A percentile compares a stretch with the other conserved stretches of the same genome.
Evolutionary conservation across 2,888 invertebrate species (phyloP).

Genomic region (Pherbina coryleti): DNA sequence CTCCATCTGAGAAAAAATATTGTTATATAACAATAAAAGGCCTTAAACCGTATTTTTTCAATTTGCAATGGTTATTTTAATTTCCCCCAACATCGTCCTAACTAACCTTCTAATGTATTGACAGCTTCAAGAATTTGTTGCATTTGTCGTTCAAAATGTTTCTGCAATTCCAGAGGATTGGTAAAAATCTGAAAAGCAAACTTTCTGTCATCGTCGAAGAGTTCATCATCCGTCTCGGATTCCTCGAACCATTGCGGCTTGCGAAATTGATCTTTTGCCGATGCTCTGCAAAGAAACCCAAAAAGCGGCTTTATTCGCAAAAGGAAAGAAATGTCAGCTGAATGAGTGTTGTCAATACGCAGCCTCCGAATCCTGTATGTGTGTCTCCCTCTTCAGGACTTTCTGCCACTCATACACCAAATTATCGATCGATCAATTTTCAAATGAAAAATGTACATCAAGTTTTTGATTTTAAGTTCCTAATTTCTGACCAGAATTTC

Average conservation of each 20-base stretch:
- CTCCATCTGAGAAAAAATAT: constrained; percentile 50
- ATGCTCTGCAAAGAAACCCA: constrained; percentile 48
- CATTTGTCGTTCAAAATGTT: constrained; percentile 75
- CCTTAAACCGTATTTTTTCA: too few relatives aligned
- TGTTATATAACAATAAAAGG: not conserved
- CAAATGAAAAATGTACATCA: not conserved
- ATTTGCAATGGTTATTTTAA: not conserved
- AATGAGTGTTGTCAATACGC: constrained; percentile 6
- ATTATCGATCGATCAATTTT: constrained; percentile 33
- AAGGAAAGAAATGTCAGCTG: not conserved
- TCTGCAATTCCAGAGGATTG: constrained; percentile 74
- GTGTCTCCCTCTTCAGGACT: not conserved
- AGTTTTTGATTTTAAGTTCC: constrained; percentile 19
- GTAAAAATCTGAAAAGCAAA: constrained; percentile 73
- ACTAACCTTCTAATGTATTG: constrained; percentile 64
- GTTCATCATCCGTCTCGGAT: constrained; percentile 68
- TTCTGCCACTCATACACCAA: not conserved
- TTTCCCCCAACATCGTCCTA: too few relatives aligned
- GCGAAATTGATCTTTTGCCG: constrained; percentile 66
- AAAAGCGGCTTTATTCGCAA: not conserved
- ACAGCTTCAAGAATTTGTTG: constrained; percentile 72
- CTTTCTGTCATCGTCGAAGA: constrained; percentile 66
- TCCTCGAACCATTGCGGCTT: constrained; percentile 70
- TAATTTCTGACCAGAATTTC: not conserved
- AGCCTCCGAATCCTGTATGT: constrained; percentile 31